phyloP scores from a whole-genome alignment of 2,888 invertebrate species.

The Aphodius granarius region DNA sequence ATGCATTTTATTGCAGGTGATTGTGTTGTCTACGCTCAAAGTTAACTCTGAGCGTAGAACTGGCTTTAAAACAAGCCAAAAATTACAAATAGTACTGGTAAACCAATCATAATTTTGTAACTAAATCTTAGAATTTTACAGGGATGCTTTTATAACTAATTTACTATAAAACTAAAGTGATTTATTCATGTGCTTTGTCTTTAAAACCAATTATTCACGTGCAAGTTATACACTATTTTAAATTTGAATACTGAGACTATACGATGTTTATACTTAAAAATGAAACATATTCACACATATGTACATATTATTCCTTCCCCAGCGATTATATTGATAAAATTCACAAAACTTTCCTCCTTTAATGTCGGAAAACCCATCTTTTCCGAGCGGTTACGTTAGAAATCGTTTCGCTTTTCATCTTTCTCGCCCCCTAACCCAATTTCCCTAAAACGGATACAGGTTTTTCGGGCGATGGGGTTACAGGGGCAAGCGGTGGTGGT shows the following conservation, averaged over 20 bases:
- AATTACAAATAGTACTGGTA: too few relatives aligned
- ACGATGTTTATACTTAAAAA: too few relatives aligned
- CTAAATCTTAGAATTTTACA: too few relatives aligned
- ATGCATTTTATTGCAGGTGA: not conserved
- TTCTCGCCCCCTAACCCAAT: not conserved
- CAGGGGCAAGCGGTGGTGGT: not conserved
- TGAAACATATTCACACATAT: not conserved
- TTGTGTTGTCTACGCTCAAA: not conserved
- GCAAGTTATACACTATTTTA: too few relatives aligned
- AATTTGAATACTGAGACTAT: too few relatives aligned
- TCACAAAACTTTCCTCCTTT: not conserved
- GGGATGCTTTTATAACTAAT: too few relatives aligned
- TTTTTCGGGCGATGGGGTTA: not conserved
- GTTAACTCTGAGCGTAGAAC: too few relatives aligned
- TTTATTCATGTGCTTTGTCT: too few relatives aligned
- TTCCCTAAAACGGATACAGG: not conserved
- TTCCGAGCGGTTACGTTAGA: not conserved
- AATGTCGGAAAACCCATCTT: not conserved
- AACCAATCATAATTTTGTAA: too few relatives aligned
- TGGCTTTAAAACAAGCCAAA: too few relatives aligned
- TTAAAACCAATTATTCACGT: too few relatives aligned
- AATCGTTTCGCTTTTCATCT: not conserved
- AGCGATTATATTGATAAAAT: not conserved
- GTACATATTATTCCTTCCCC: not conserved
- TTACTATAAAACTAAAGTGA: too few relatives aligned